Evolutionary conservation across 2,113 vertebrate genomes (phyloP), one percentile per base, ranked within the genome.

Genomic region (Psittacara wagleri): DNA sequence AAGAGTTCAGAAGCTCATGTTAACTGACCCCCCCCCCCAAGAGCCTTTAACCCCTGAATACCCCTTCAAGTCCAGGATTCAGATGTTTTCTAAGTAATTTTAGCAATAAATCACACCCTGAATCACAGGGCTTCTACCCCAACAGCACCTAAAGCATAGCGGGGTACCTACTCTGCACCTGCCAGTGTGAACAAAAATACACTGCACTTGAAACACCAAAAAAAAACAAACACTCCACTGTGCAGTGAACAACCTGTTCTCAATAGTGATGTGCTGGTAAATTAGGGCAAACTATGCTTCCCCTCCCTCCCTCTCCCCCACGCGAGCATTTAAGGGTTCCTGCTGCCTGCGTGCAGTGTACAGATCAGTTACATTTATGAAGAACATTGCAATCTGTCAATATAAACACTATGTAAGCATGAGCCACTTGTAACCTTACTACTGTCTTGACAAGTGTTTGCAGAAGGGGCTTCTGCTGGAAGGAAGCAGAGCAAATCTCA

Each of bases 341-440:
- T 92, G 88, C 77, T 97, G 96, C 96, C 96, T 97, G 96, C 96
- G 91, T 97, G 96, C 95, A 76, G 94, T 1, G 43, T 28, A 20
- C 13, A 5, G 92, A 92, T 96, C 94, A 27, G 90, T 94, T 94
- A 90, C 95, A 48, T 94, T 96, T 88, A 92, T 75, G 95, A 89
- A 94, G 95, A 96, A 97, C 96, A 96, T 93, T 95, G 96, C 94
- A 95, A 96, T 96, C 95, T 95, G 95, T 97, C 95, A 96, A 97
- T 95, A 96, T 81, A 96, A 95, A 95, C 92, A 96, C 92, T 94
- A 75, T 94, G 96, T 76, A 75, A 95, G 94, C 93, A 92, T 66
- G 88, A 95, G 90, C 85, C 79, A 55, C 95, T 92, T 51, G 88
- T 77, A 94, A 96, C 72, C 35, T 90, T 93, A 90, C 90, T 95